Evolutionary conservation across 2,113 vertebrate genomes (phyloP).

Genomic region (Caranx melampygus): DNA sequence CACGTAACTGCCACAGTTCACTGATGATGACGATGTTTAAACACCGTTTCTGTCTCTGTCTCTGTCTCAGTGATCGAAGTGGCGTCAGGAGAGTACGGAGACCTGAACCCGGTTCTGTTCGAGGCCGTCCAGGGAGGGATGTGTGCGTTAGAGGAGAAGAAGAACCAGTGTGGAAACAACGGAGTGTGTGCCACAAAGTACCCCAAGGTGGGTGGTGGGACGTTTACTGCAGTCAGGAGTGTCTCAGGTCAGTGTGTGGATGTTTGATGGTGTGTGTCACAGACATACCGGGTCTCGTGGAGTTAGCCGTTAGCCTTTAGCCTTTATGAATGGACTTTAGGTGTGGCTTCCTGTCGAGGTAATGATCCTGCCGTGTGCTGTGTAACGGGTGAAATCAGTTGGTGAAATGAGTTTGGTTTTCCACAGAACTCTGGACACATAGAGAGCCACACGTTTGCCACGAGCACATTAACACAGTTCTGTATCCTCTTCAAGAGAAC

Average conservation of each 20-base stretch:
- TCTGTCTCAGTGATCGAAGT: constrained; percentile 93
- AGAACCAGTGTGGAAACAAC: constrained; percentile 84
- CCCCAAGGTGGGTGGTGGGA: constrained; percentile 34
- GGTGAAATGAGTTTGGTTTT: constrained; percentile 1
- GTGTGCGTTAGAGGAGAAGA: constrained; percentile 90
- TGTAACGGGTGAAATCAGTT: too few relatives aligned
- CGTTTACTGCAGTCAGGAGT: too few relatives aligned
- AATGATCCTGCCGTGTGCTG: too few relatives aligned
- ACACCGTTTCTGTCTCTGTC: constrained; percentile 7
- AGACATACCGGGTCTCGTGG: too few relatives aligned
- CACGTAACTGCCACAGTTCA: not conserved
- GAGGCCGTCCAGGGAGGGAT: constrained; percentile 93
- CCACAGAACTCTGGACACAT: constrained; percentile 86
- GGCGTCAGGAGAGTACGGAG: constrained; percentile 96
- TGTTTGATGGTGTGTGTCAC: too few relatives aligned
- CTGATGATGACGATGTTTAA: not conserved
- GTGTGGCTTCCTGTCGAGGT: too few relatives aligned
- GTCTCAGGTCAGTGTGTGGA: too few relatives aligned
- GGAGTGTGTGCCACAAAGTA: constrained; percentile 82
- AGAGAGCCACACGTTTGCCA: constrained; percentile 94
- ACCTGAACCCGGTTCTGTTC: constrained; percentile 94
- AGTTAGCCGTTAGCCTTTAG: too few relatives aligned
- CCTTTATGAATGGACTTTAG: too few relatives aligned
- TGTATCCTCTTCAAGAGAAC: constrained; percentile 97
- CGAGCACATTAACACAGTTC: constrained; percentile 94